Base-by-base conservation (phyloP, 2,888 invertebrate genomes). In the Antheraea assamensis region DNA sequence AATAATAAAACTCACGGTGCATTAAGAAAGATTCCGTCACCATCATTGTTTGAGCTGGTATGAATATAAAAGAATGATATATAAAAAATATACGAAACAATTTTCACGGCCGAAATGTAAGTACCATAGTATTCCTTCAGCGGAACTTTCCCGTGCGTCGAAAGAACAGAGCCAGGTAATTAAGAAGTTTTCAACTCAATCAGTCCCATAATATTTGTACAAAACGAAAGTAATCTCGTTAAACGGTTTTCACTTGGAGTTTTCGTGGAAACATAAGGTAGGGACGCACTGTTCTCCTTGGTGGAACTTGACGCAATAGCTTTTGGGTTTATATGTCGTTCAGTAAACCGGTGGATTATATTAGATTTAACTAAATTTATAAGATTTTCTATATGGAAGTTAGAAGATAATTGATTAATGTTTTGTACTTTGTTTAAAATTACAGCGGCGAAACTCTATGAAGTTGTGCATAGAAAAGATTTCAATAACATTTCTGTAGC, bases 151-250 rank as follows among this genome's bases (percentile, higher is more conserved):
- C 42, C 71, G 55, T 71, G 55, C 58, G 71, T 52, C 52, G 68
- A 52, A 70, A 66, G 66, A 68, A 70, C 71, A 49, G 49, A 72
- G 74, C 75, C 71, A 74, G 76, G 84, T 84, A 87, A 86, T 87
- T 87, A 82, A 82, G 82, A 87, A 92, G 87, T 91, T 91, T 83
- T 82, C 84, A 88, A 90, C 90, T 90, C 87, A 88, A 91, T 90
- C 87, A 87, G 82, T 79, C 83, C 83, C 85, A 84, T 87, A 85
- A 88, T 88, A 88, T 90, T 88, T 85, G 86, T 82, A 87, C 87
- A 86, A 88, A 90, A 88, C 82, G 84, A 86, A 87, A 89, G 86
- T 89, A 87, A 88, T 87, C 88, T 83, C 80, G 83, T 85, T 88
- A 87, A 88, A 87, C 82, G 85, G 82, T 87, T 87, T 84, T 82